Conservation (phyloP, 2,113 vertebrate species). For the Pluvianellus socialis region DNA sequence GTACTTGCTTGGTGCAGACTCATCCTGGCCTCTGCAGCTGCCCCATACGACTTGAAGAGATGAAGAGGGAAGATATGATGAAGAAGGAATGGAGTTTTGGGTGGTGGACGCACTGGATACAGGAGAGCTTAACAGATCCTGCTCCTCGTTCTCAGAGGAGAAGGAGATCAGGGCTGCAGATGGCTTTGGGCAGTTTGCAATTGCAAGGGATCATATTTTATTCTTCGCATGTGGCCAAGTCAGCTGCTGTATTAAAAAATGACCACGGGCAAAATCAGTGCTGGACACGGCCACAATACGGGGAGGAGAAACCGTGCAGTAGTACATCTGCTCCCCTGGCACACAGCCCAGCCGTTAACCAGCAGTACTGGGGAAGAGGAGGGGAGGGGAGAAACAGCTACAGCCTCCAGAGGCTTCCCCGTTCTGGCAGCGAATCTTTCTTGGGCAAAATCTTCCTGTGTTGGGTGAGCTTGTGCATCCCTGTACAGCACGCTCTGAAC, state of each 20-base stretch:
- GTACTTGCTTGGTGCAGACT: not conserved
- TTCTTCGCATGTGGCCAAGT: not conserved
- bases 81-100: not conserved
- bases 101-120: not conserved
- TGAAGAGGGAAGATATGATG: not conserved
- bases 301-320: not conserved
- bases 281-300: not conserved
- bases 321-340: slow-evolving; percentile 22
- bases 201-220: not conserved
- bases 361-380: not conserved
- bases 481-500: not conserved
- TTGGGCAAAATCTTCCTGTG: not conserved
- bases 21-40: not conserved
- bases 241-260: slow-evolving; percentile 8
- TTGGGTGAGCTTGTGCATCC: not conserved
- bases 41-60: not conserved
- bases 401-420: not conserved
- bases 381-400: not conserved
- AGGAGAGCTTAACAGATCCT: not conserved
- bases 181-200: not conserved
- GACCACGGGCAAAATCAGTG: not conserved
- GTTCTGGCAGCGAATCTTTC: fast-evolving
- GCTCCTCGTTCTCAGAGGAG: not conserved
- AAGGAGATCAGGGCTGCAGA: not conserved
- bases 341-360: not conserved